Base-by-base conservation (phyloP, 2,113 vertebrate genomes). In the Podarcis raffonei region DNA sequence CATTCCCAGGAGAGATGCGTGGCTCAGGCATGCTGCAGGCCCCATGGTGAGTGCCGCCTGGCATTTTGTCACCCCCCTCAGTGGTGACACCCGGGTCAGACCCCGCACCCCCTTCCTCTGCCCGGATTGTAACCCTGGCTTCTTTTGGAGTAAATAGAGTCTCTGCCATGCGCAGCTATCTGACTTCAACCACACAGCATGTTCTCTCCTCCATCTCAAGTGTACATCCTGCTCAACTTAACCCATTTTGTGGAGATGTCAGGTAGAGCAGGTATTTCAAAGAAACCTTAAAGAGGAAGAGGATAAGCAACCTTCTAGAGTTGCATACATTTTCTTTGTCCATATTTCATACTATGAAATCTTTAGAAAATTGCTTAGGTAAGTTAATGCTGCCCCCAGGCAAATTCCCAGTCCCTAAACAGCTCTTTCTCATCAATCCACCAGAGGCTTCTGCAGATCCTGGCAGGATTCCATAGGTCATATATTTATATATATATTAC, bases 141-240 rank as follows among this genome's bases (percentile, higher is more conserved):
- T 25, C 12, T 77, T 65, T 42, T 12, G 48, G 23, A 69, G 32
- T 42, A 71, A 37, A 39, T 16, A 7, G 37, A 22, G 25, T 68
- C 39, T 27, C 39, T 71, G 62, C 30, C 81, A 23, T 3, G 12
- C 0, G 0, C 1, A 23, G n/a, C 59, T 62, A 0, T 0, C 53
- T 53, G 0, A 27, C 5, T 84, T 68, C 71, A 16, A 20, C n/a
- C 88, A 30, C 69, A 71, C 32, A 23, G 32, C 35, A 69, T 25
- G 22, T 11, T 32, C 68, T 77, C 84, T 42, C 53, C 84, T 62
- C 42, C 78, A 42, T 77, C 59, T 68, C n/a, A 69, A 0, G 4
- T 80, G 0, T 11, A 32, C 62, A 13, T 6, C 53, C 15, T 25
- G 25, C 18, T 4, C 13, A 22, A 23, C 22, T 81, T 83, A 11